Percentiles rank a stretch among this genome's conserved stretches.
Evolutionary conservation across 2,113 vertebrate species (phyloP).

Genomic region (Rousettus leschenaultii): DNA sequence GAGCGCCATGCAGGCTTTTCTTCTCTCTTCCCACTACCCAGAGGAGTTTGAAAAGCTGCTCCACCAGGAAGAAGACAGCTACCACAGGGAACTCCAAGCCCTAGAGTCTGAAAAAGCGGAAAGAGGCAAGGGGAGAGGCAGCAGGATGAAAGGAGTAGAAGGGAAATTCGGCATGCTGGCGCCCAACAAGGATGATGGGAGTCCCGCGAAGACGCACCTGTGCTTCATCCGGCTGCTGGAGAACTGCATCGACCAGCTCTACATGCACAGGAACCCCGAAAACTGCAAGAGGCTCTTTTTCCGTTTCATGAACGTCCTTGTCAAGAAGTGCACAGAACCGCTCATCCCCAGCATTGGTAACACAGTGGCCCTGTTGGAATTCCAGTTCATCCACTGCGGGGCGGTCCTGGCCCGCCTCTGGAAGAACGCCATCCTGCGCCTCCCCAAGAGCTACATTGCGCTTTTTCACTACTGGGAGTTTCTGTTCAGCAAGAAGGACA

Average conservation of each 20-base stretch:
- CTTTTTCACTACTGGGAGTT: constrained; percentile 86
- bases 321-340: constrained; percentile 78
- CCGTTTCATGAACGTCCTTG: constrained; percentile 86
- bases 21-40: constrained; percentile 81
- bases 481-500: constrained; percentile 78
- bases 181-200: constrained; percentile 72
- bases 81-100: constrained; percentile 74
- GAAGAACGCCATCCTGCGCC: constrained; percentile 76
- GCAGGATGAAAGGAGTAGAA: constrained; percentile 70
- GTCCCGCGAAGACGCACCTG: constrained; percentile 71
- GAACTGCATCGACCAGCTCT: constrained; percentile 81
- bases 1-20: constrained; percentile 78
- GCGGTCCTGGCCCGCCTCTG: constrained; percentile 80
- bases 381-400: constrained; percentile 84
- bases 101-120: constrained; percentile 42
- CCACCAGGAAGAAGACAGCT: constrained; percentile 80
- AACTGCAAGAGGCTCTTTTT: constrained; percentile 82
- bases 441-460: constrained; percentile 86
- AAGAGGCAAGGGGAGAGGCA: constrained; percentile 39
- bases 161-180: constrained; percentile 84
- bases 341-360: constrained; percentile 84
- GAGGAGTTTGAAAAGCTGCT: constrained; percentile 82
- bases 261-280: constrained; percentile 78
- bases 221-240: constrained; percentile 86
- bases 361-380: constrained; percentile 82